phyloP scores from a whole-genome alignment of 2,888 invertebrate species.

The Eupithecia insigniata region DNA sequence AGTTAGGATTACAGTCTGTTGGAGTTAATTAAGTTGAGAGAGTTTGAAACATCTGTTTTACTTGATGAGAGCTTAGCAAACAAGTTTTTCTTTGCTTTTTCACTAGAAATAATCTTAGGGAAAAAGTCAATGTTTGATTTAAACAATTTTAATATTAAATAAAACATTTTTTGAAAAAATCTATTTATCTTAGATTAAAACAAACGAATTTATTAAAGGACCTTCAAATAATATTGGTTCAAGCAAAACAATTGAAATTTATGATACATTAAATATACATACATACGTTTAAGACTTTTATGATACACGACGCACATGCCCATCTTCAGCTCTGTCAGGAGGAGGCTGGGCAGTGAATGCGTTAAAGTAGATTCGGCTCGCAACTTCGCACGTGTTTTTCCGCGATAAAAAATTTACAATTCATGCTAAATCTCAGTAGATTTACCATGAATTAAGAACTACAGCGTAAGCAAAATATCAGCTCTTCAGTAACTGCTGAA shows the following conservation, averaged over 20 bases:
- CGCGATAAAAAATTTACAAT: no score
- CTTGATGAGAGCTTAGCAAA: slow-evolving; percentile 45
- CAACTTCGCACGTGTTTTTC: background rate
- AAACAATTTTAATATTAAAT: background rate
- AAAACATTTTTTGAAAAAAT: background rate
- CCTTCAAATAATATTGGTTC: background rate
- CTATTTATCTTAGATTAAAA: background rate
- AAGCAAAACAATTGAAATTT: background rate
- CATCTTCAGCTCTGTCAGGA: background rate
- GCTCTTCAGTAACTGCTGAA: no score
- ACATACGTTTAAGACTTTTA: background rate
- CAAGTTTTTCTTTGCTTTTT: slow-evolving; percentile 42
- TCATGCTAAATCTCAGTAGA: no score
- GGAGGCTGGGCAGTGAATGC: background rate
- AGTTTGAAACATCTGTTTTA: slow-evolving; percentile 43
- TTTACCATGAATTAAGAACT: no score
- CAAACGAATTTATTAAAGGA: background rate
- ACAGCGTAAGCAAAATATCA: no score
- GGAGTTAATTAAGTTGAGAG: slow-evolving; percentile 38
- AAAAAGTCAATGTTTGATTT: background rate
- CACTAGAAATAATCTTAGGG: slow-evolving; percentile 21
- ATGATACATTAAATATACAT: background rate
- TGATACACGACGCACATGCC: background rate
- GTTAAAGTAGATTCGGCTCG: background rate
- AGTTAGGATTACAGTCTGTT: slow-evolving; percentile 21